Conservation (phyloP, 2,113 vertebrate species). For the Microcebus murinus region DNA sequence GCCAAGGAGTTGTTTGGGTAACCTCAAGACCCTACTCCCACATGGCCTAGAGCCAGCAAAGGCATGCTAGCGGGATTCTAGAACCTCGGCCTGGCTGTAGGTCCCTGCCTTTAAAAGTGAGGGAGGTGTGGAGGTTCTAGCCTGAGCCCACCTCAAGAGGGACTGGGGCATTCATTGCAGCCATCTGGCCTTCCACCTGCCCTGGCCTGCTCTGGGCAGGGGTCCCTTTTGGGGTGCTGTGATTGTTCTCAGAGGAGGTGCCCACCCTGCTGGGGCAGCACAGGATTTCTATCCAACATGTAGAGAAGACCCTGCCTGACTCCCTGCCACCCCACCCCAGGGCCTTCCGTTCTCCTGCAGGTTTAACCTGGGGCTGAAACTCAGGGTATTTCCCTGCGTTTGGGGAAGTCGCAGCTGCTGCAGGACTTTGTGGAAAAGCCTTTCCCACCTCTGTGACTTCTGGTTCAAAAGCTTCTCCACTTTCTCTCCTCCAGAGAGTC, state of each 20-base stretch:
- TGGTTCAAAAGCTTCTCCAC: neutral
- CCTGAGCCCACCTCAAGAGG: neutral
- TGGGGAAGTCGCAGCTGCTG: neutral
- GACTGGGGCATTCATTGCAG: too few relatives aligned
- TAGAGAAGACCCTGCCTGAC: neutral
- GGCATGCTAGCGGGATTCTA: neutral
- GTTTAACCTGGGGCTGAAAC: neutral
- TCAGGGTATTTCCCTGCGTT: neutral
- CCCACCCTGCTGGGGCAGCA: neutral
- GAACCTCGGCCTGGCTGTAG: neutral
- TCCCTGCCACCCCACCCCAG: neutral
- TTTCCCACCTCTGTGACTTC: neutral
- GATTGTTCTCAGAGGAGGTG: neutral
- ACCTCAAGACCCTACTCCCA: neutral
- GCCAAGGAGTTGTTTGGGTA: slow-evolving; percentile 29
- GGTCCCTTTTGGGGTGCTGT: neutral
- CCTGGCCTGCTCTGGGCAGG: neutral
- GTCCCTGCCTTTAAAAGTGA: neutral
- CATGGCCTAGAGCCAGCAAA: neutral
- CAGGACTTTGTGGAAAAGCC: neutral
- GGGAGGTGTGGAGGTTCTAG: neutral
- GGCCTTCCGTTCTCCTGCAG: neutral
- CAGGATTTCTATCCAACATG: neutral
- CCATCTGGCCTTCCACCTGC: neutral
- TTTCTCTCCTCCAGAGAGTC: neutral